Percentiles rank a stretch among this genome's conserved stretches.
Conservation (phyloP, 2,113 vertebrate genomes). For the Pterocles gutturalis region DNA sequence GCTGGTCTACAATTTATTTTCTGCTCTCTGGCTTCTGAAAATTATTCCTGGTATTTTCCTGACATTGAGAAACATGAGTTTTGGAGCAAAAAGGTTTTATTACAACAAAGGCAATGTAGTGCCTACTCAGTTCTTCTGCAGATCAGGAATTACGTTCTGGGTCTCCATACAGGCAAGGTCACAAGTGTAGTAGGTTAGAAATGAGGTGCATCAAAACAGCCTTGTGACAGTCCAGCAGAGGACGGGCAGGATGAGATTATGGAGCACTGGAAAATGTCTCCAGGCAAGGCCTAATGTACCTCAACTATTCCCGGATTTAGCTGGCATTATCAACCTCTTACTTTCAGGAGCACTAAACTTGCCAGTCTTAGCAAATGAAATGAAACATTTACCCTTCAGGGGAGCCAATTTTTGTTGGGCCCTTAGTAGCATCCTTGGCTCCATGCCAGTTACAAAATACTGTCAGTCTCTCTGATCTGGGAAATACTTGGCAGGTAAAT, state of each 20-base stretch:
- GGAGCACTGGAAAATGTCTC: not conserved
- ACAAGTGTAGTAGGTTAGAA: not conserved
- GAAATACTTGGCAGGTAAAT: not conserved
- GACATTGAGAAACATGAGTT: not conserved
- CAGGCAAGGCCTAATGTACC: not conserved
- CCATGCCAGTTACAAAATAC: not conserved
- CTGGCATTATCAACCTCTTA: not conserved
- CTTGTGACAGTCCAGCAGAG: not conserved
- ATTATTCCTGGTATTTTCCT: not conserved
- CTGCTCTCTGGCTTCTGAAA: not conserved
- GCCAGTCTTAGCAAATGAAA: not conserved
- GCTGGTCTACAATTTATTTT: not conserved
- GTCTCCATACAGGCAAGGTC: not conserved
- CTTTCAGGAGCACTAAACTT: not conserved
- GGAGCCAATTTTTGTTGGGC: not conserved
- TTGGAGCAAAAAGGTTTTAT: not conserved
- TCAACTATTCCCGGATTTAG: not conserved
- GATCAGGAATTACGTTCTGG: not conserved
- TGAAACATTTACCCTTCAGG: not conserved
- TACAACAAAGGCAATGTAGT: not conserved
- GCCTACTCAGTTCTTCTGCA: not conserved
- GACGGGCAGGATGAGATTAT: not conserved
- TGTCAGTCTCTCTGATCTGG: not conserved
- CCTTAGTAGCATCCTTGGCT: conserved; percentile 6
- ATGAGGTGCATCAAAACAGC: not conserved